Conservation (phyloP, 2,113 vertebrate species). For the Spheniscus mendiculus region DNA sequence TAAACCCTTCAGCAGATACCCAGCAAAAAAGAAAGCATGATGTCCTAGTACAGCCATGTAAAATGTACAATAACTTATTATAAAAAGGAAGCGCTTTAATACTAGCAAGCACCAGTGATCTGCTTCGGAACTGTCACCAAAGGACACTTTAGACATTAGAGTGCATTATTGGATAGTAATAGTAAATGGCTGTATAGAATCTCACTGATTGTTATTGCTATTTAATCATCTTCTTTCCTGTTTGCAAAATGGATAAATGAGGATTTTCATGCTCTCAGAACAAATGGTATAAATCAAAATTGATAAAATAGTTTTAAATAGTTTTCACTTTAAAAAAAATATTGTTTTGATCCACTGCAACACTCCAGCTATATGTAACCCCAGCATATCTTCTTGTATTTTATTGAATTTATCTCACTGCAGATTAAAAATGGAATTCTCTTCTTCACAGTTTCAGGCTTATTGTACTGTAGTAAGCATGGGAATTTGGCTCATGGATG, state of each 20-base stretch:
- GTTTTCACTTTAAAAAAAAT: background rate
- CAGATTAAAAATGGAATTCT: background rate
- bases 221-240: background rate
- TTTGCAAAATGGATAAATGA: background rate
- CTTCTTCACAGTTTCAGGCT: background rate
- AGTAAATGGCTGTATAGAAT: slow-evolving; percentile 24
- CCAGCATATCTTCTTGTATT: background rate
- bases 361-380: background rate
- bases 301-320: background rate
- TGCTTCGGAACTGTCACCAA: background rate
- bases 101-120: background rate
- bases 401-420: background rate
- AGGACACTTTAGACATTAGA: slow-evolving; percentile 37
- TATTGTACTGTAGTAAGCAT: background rate
- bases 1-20: background rate
- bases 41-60: background rate
- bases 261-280: background rate
- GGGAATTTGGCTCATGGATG: background rate
- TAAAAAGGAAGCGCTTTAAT: background rate
- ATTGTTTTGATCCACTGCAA: background rate
- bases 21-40: background rate
- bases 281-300: background rate
- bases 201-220: background rate
- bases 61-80: background rate
- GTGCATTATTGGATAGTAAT: slow-evolving; percentile 2